Percentiles rank a stretch among this genome's conserved stretches.
phyloP scores from a whole-genome alignment of 2,888 invertebrate genomes.

The Ypsolopha scabrella region DNA sequence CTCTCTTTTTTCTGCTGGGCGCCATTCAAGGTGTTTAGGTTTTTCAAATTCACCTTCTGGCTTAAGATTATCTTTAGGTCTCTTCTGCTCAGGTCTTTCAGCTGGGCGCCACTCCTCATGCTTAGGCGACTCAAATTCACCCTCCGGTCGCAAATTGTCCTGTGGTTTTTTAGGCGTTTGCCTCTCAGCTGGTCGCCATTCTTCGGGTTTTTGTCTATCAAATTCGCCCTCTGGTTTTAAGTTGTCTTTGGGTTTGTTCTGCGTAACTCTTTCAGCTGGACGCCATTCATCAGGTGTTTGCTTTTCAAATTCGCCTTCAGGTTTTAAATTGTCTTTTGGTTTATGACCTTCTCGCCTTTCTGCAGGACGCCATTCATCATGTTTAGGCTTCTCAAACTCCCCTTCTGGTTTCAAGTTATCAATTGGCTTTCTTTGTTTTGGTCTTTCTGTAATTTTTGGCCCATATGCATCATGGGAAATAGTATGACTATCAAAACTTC shows the following conservation, averaged over 20 bases:
- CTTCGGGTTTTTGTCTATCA: constrained; percentile 36
- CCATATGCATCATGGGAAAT: constrained; percentile 43
- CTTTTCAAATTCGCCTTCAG: constrained; percentile 66
- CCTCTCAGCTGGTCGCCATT: constrained; percentile 47
- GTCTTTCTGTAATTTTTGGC: constrained; percentile 43
- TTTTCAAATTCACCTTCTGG: constrained; percentile 63
- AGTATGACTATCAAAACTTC: constrained; percentile 57
- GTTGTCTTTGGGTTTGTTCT: constrained; percentile 62
- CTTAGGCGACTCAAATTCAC: constrained; percentile 57
- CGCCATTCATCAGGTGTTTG: constrained; percentile 24
- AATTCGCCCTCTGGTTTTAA: constrained; percentile 69
- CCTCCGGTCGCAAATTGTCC: constrained; percentile 61
- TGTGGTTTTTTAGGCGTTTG: constrained; percentile 37
- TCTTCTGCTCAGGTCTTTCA: constrained; percentile 40
- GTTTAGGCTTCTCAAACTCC: constrained; percentile 36
- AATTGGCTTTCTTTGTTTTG: constrained; percentile 26
- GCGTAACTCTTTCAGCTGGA: constrained; percentile 23
- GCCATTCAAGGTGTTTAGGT: constrained; percentile 45
- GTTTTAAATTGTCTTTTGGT: constrained; percentile 66
- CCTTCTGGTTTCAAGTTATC: constrained; percentile 43
- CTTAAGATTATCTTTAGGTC: constrained; percentile 53
- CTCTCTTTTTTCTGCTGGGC: constrained; percentile 33
- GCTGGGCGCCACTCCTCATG: constrained; percentile 46
- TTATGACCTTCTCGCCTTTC: constrained; percentile 41
- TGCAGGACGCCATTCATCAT: constrained; percentile 29